Percentiles rank a stretch among this genome's conserved stretches.
phyloP scores from a whole-genome alignment of 1,140 invertebrate genomes.

The Nilaparvata lugens region DNA sequence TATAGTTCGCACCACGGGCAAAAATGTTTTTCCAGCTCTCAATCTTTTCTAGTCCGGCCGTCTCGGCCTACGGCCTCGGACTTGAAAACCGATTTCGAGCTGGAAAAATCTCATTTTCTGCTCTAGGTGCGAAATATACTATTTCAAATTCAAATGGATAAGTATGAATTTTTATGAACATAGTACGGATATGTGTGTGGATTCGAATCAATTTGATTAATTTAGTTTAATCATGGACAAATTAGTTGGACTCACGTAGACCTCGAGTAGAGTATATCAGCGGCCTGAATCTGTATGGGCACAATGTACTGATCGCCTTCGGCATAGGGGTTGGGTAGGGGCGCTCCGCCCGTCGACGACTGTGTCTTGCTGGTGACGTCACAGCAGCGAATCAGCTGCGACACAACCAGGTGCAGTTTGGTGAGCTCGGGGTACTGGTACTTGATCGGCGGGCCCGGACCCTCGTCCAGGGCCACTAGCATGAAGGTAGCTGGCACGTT shows the following conservation, averaged over 20 bases:
- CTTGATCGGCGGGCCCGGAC: slow-evolving; percentile 85
- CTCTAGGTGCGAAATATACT: too few relatives aligned
- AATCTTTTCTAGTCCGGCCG: too few relatives aligned
- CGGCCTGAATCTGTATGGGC: slow-evolving; percentile 62
- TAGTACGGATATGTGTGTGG: too few relatives aligned
- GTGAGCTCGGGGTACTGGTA: slow-evolving; percentile 93
- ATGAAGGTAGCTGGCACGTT: slow-evolving; percentile 85
- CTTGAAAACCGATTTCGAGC: too few relatives aligned
- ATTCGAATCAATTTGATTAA: too few relatives aligned
- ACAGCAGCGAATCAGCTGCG: slow-evolving; percentile 83
- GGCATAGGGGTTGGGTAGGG: slow-evolving; percentile 73
- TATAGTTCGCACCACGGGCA: too few relatives aligned
- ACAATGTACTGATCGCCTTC: slow-evolving; percentile 59
- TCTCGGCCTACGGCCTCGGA: too few relatives aligned
- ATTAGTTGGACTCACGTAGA: slow-evolving; percentile 58
- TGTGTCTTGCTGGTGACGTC: slow-evolving; percentile 76
- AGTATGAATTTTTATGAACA: too few relatives aligned
- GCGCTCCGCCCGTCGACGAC: slow-evolving; percentile 43
- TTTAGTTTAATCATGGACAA: too few relatives aligned
- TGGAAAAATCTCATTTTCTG: too few relatives aligned
- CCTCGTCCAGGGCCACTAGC: slow-evolving; percentile 85
- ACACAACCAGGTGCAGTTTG: slow-evolving; percentile 91
- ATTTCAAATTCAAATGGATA: too few relatives aligned
- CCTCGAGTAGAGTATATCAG: slow-evolving; percentile 72
- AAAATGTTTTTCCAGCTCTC: too few relatives aligned